Base-by-base conservation (phyloP, 1,140 invertebrate genomes). In the Pogonognathellus flavescens region DNA sequence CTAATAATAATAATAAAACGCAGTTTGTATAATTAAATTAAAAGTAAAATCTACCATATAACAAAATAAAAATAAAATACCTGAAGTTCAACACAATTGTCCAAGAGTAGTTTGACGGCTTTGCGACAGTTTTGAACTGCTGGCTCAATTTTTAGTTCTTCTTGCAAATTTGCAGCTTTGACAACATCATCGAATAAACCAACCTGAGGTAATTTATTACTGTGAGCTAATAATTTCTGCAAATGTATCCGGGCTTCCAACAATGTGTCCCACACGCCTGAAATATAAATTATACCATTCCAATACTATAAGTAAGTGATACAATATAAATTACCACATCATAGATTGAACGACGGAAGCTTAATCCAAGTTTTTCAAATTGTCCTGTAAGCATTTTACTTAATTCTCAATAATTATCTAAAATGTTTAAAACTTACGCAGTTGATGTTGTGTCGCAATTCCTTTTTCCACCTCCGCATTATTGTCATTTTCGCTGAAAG, bases 171-270 rank as follows among this genome's bases (percentile, higher is more conserved):
- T 3, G 0, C 16, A n/a, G 41, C 16, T 14, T 50, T 76, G 3
- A 5, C 9, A 7, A 76, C 14, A n/a, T 50, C n/a, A 49, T 70
- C 22, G 18, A 66, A 31, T 16, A 53, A 25, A 14, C 50, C 62
- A 52, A 20, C 89, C 89, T 94, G 92, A 11, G 96, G 96, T 90
- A 97, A 92, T 89, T 94, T 93, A 91, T 98, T 98, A 4, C 94
- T 93, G 31, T 92, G 92, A 70, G 92, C 90, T 50, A 97, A 89
- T 89, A 94, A 93, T 90, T 96, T 96, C 90, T 98, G 96, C 6
- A 97, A 90, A 89, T 95, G 94, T 87, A 98, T 97, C 87, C 96
- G 92, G 89, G 94, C 92, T 91, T 98, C 96, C 18, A 97, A 89
- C 1, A 97, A 90, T 85, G 92, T 93, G 90, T 97, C 96, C 95